Evolutionary conservation across 2,888 invertebrate species (phyloP), one percentile per base, ranked within the genome.

Genomic region (Venusia cambrica): DNA sequence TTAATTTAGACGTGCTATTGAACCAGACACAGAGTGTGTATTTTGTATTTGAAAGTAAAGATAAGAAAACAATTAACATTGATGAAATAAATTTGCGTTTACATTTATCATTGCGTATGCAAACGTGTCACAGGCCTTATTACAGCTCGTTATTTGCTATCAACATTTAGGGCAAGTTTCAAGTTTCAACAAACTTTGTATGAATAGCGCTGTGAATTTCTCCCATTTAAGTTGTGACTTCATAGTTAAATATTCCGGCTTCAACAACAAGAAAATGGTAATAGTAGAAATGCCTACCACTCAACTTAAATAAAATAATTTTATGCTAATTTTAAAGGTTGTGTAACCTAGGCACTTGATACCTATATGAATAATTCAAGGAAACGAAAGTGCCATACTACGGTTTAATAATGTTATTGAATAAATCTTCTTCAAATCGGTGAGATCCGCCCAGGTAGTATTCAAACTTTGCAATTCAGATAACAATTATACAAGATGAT

Each of bases 381-480:
- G 20, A 37, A 22, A 43, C 7, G 29, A 37, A 42, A 45, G 33
- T 25, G 19, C 24, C 38, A 34, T 36, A 34, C 34, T 28, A n/a
- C 14, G 30, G 30, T 28, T 29, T 27, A 30, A 27, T 15, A 32
- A 30, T 22, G 30, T 36, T 38, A 45, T 33, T 13, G 12, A 15
- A 20, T 17, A 44, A 34, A 34, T 26, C 16, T 24, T 35, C 32
- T 35, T 40, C 15, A 45, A 45, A 42, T 42, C 14, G 11, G n/a
- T n/a, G n/a, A n/a, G n/a, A n/a, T n/a, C n/a, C n/a, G n/a, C n/a
- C n/a, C n/a, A n/a, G n/a, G n/a, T n/a, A n/a, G n/a, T n/a, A n/a
- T n/a, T n/a, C n/a, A n/a, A n/a, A n/a, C n/a, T n/a, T n/a, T n/a
- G n/a, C n/a, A n/a, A n/a, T n/a, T n/a, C n/a, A n/a, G n/a, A n/a